Percentiles rank a stretch among this genome's conserved stretches.
phyloP scores from a whole-genome alignment of 2,797 vertebrate genomes.

The Labroides dimidiatus region DNA sequence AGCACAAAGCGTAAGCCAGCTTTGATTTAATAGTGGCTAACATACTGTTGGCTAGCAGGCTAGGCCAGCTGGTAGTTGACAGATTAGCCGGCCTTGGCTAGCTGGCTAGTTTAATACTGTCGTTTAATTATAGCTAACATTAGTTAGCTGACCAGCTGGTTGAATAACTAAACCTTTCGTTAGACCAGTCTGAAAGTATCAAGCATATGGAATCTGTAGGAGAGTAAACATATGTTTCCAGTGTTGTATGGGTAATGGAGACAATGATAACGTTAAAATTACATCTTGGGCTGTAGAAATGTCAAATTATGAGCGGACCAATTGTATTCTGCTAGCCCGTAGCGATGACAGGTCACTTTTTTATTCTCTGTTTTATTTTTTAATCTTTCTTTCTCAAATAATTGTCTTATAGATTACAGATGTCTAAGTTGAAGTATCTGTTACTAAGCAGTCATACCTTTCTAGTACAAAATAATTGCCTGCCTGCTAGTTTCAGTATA shows the following conservation, averaged over 20 bases:
- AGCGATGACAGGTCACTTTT: no score
- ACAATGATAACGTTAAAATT: neutral
- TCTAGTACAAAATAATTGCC: no score
- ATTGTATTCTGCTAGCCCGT: neutral
- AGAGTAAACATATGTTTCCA: neutral
- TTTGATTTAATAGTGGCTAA: slow-evolving; percentile 57
- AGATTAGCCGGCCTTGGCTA: slow-evolving; percentile 78
- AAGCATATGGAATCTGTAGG: neutral
- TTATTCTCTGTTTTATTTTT: no score
- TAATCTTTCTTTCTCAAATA: no score
- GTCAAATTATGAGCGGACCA: neutral
- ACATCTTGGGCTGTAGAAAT: neutral
- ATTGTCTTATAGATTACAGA: no score
- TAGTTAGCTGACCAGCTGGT: slow-evolving; percentile 42
- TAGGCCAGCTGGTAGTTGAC: slow-evolving; percentile 72
- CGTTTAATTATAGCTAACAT: slow-evolving; percentile 61
- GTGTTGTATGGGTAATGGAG: neutral
- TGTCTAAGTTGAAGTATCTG: no score
- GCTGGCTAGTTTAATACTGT: slow-evolving; percentile 61
- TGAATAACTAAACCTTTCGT: neutral
- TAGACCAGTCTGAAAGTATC: neutral
- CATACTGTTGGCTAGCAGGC: slow-evolving; percentile 55
- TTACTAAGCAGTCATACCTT: no score
- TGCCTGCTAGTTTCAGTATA: no score
- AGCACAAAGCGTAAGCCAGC: slow-evolving; percentile 48